These are phyloP conservation scores for Callitettix versicolor DNA, from an alignment of 1,140 invertebrate genomes.

Conservation along the genomic window DNA sequence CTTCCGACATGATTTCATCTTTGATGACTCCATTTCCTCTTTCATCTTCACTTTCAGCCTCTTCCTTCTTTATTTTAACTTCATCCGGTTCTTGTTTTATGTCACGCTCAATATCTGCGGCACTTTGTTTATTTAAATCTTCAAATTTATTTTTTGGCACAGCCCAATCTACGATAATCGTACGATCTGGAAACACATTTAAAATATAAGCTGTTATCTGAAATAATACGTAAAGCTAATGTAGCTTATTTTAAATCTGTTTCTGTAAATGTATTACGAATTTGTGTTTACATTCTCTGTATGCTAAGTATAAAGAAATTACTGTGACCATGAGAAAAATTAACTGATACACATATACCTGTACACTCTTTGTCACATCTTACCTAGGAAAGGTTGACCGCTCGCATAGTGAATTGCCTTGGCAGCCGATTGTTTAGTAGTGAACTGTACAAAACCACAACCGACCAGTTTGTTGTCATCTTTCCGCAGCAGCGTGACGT, in stretches of 20 bases:
- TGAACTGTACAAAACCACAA: slow-evolving; percentile 75
- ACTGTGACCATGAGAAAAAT: no score
- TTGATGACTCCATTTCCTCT: slow-evolving; percentile 12
- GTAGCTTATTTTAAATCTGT: no score
- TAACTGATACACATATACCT: no score
- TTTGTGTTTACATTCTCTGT: no score
- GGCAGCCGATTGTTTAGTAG: slow-evolving; percentile 60
- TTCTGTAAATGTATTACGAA: no score
- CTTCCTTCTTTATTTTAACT: slow-evolving; percentile 29
- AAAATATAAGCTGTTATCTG: no score
- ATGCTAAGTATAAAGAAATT: no score
- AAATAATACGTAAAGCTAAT: no score
- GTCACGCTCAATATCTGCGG: slow-evolving; percentile 23
- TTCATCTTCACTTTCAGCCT: slow-evolving; percentile 32
- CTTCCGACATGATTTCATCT: slow-evolving; percentile 23
- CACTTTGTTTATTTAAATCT: slow-evolving; percentile 23
- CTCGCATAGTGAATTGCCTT: slow-evolving; percentile 65
- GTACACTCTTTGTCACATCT: slow-evolving; percentile 18
- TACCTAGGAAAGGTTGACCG: slow-evolving; percentile 59
- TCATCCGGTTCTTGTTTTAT: slow-evolving; percentile 28
- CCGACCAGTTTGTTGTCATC: slow-evolving; percentile 69
- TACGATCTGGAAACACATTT: slow-evolving; percentile 43
- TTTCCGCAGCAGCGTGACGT: slow-evolving; percentile 66
- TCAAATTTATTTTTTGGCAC: slow-evolving; percentile 53
- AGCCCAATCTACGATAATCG: slow-evolving; percentile 78